Percentiles rank a stretch among this genome's conserved stretches.
phyloP scores from a whole-genome alignment of 1,140 invertebrate species.

The Drosophila lowei region DNA sequence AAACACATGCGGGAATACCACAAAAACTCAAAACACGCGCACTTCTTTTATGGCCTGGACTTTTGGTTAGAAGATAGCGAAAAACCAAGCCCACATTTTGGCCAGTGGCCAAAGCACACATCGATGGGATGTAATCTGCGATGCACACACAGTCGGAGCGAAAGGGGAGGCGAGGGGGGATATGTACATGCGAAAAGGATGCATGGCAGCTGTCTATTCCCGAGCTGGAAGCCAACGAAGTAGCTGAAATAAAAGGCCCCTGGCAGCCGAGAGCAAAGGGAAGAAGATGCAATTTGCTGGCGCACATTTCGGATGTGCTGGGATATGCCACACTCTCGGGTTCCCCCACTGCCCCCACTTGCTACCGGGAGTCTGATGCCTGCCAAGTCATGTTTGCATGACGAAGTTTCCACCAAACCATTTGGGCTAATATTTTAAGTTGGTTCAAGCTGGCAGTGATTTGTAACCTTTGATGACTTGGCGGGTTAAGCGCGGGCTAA shows the following conservation, averaged over 20 bases:
- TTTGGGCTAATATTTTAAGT: slow-evolving; percentile 62
- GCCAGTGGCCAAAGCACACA: slow-evolving; percentile 63
- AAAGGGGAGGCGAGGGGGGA: background rate
- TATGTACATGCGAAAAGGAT: too few relatives aligned
- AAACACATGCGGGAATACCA: slow-evolving; percentile 19
- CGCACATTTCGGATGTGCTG: slow-evolving; percentile 49
- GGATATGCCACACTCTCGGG: slow-evolving; percentile 14
- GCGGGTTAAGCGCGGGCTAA: slow-evolving; percentile 22
- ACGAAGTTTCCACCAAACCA: slow-evolving; percentile 57
- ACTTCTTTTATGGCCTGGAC: slow-evolving; percentile 44
- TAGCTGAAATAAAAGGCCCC: slow-evolving; percentile 19
- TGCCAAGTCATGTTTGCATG: slow-evolving; percentile 79
- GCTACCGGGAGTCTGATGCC: slow-evolving; percentile 6
- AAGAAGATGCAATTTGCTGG: slow-evolving; percentile 68
- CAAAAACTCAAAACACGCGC: slow-evolving; percentile 48
- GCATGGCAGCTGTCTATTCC: slow-evolving; percentile 44
- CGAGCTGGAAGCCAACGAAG: slow-evolving; percentile 40
- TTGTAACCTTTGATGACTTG: slow-evolving; percentile 55
- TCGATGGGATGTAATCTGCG: slow-evolving; percentile 59
- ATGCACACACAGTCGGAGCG: background rate
- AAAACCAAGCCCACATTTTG: slow-evolving; percentile 38
- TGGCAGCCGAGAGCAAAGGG: background rate
- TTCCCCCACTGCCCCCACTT: background rate
- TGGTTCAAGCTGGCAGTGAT: slow-evolving; percentile 44
- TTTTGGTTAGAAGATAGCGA: slow-evolving; percentile 6